These are phyloP conservation scores for Eueides isabella DNA, from an alignment of 1,140 invertebrate species.

Conservation along the genomic window DNA sequence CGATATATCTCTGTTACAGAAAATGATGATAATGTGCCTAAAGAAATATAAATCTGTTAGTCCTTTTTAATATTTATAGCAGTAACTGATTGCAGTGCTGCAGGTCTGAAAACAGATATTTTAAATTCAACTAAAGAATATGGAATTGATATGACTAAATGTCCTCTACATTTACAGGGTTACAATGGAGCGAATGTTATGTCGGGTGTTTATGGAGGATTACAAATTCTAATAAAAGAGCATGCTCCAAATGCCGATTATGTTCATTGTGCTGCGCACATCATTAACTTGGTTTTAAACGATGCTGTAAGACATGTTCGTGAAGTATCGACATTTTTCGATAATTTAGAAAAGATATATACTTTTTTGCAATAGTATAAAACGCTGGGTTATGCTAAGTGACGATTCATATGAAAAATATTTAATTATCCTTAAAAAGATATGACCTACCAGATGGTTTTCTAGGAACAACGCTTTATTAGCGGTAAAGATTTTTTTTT, in stretches of 20 bases:
- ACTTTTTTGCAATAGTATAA: constrained; percentile 47
- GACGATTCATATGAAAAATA: constrained; percentile 12
- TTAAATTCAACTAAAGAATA: constrained; percentile 33
- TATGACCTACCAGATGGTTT: constrained; percentile 1
- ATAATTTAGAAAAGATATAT: constrained; percentile 45
- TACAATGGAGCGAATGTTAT: constrained; percentile 48
- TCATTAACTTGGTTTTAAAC: background rate
- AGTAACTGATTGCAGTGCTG: constrained; percentile 35
- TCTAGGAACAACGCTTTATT: constrained; percentile 6
- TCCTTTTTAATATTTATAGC: constrained; percentile 24
- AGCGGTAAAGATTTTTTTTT: constrained; percentile 6
- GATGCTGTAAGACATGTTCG: constrained; percentile 30
- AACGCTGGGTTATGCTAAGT: constrained; percentile 44
- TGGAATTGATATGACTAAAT: constrained; percentile 35
- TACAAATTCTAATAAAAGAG: constrained; percentile 47
- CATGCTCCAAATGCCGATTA: constrained; percentile 28
- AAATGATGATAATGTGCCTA: constrained; percentile 45
- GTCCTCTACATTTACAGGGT: constrained; percentile 40
- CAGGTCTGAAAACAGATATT: constrained; percentile 38
- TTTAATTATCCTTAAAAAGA: constrained; percentile 4
- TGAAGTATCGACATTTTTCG: constrained; percentile 47
- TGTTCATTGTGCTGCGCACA: no score
- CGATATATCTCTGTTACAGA: constrained; percentile 41
- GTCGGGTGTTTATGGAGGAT: constrained; percentile 44
- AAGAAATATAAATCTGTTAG: constrained; percentile 44